A percentile compares a stretch with the other conserved stretches of the same genome.
phyloP scores from a whole-genome alignment of 2,113 vertebrate genomes.

The Sceloporus tristichus region DNA sequence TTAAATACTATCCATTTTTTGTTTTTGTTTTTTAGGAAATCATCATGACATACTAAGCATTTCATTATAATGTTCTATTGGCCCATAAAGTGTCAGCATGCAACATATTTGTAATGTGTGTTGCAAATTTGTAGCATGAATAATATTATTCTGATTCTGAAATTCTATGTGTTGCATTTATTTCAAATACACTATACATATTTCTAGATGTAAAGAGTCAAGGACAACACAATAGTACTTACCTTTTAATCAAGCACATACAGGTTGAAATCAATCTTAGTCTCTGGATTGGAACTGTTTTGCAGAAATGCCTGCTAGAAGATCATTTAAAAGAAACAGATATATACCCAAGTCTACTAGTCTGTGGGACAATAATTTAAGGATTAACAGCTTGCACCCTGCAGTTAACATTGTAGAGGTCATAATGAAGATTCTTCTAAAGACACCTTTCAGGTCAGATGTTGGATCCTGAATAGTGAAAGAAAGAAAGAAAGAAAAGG shows the following conservation, averaged over 20 bases:
- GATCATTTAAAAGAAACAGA: background rate
- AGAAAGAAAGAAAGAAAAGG: too few relatives aligned
- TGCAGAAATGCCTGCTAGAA: background rate
- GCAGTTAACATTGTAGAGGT: background rate
- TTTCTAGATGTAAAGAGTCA: background rate
- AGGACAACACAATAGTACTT: background rate
- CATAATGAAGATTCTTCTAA: background rate
- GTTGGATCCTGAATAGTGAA: background rate
- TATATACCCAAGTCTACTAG: background rate
- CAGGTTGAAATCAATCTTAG: background rate
- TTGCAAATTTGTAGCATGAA: background rate
- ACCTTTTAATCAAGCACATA: background rate
- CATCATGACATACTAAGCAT: background rate
- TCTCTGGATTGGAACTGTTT: background rate
- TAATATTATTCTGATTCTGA: background rate
- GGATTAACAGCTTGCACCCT: background rate
- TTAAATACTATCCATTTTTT: too few relatives aligned
- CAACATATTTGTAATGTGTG: background rate
- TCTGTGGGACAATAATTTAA: background rate
- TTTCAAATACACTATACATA: background rate
- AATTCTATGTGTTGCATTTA: background rate
- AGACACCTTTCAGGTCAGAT: background rate
- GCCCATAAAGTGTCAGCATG: background rate
- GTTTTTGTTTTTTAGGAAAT: background rate
- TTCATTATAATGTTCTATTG: background rate